Conservation (phyloP, 2,888 invertebrate genomes). For the Thera britannica region DNA sequence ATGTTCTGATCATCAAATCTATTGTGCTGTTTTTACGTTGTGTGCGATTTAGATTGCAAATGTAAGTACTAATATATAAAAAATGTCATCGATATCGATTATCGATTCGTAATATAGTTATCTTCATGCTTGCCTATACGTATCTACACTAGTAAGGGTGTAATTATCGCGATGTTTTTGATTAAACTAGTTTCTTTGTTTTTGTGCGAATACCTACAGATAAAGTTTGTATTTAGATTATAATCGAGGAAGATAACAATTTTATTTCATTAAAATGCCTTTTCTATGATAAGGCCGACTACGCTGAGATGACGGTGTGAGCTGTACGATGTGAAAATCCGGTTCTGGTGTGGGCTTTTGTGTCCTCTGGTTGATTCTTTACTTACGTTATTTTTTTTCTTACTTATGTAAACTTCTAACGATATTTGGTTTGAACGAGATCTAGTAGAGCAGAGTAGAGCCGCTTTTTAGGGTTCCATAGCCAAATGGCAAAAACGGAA, state of each 20-base stretch:
- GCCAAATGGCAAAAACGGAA: too few relatives aligned
- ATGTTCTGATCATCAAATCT: not conserved
- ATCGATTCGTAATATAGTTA: conserved; percentile 62
- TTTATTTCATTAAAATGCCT: not conserved
- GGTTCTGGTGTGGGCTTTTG: too few relatives aligned
- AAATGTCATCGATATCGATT: conserved; percentile 62
- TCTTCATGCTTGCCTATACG: conserved; percentile 20
- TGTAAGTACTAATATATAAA: conserved; percentile 56
- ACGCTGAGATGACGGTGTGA: too few relatives aligned
- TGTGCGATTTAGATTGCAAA: conserved; percentile 70
- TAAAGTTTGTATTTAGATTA: conserved; percentile 16
- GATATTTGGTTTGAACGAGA: too few relatives aligned
- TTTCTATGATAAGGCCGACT: too few relatives aligned
- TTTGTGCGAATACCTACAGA: conserved; percentile 17
- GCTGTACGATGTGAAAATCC: too few relatives aligned
- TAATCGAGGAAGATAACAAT: conserved; percentile 23
- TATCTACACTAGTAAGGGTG: conserved; percentile 52
- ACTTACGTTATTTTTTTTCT: too few relatives aligned
- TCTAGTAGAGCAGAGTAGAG: too few relatives aligned
- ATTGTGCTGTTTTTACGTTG: conserved; percentile 44
- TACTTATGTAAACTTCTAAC: too few relatives aligned
- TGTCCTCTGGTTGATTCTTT: too few relatives aligned
- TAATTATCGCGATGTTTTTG: conserved; percentile 57
- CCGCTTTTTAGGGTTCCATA: too few relatives aligned
- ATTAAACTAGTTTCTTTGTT: conserved; percentile 36